Percentiles rank a stretch among this genome's conserved stretches.
Evolutionary conservation across 1,140 invertebrate genomes (phyloP).

Genomic region (Achroia grisella): DNA sequence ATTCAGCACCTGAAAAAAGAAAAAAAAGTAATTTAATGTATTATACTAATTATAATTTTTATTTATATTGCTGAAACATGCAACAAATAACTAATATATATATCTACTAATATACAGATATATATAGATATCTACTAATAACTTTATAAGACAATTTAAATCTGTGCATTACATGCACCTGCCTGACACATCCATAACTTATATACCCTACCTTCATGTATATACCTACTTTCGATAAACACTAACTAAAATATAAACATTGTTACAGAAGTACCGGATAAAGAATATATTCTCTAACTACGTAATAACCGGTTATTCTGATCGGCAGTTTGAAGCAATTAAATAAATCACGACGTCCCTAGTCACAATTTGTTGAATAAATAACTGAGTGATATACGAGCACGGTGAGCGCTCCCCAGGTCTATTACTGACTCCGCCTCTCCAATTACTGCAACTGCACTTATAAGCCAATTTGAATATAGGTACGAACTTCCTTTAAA

Average conservation of each 20-base stretch:
- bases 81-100: too few species aligned
- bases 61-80: too few species aligned
- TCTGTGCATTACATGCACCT: too few species aligned
- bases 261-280: neutral
- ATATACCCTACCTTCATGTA: too few species aligned
- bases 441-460: conserved; percentile 42
- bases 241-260: too few species aligned
- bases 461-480: conserved; percentile 38
- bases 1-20: conserved; percentile 50
- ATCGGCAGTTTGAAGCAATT: conserved; percentile 6
- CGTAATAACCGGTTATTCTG: neutral
- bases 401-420: conserved; percentile 22
- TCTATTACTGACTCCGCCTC: conserved; percentile 28
- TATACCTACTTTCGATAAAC: too few species aligned
- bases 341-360: conserved; percentile 30
- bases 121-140: too few species aligned
- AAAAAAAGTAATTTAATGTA: conserved; percentile 15
- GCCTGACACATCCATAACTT: too few species aligned
- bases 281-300: neutral
- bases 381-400: conserved; percentile 21
- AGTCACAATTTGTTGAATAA: neutral
- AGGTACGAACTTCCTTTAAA: conserved; percentile 33
- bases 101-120: too few species aligned
- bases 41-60: too few species aligned
- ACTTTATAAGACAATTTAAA: too few species aligned